phyloP scores from a whole-genome alignment of 2,888 invertebrate genomes.

The Lasioglossum morio region DNA sequence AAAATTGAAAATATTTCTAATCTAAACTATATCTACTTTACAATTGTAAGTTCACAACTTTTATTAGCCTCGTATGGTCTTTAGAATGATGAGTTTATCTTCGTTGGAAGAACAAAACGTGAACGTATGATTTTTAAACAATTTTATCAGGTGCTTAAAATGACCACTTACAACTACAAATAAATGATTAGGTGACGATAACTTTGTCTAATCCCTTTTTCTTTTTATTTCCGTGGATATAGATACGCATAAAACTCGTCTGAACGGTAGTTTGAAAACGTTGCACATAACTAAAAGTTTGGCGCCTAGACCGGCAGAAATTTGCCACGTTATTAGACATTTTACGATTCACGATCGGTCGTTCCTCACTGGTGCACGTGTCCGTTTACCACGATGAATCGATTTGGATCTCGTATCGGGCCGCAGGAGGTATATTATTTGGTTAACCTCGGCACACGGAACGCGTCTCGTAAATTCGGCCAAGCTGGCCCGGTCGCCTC shows the following conservation, averaged over 20 bases:
- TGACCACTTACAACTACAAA: too few relatives aligned
- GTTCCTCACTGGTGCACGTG: conserved; percentile 17
- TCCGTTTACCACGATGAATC: conserved; percentile 27
- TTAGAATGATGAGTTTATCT: too few relatives aligned
- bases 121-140: too few relatives aligned
- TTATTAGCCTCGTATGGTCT: too few relatives aligned
- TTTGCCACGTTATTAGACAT: conserved; percentile 25
- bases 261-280: background rate
- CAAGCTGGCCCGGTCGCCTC: conserved; percentile 21
- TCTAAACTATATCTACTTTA: too few relatives aligned
- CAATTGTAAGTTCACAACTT: too few relatives aligned
- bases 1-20: too few relatives aligned
- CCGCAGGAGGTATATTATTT: conserved; percentile 50
- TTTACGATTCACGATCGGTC: conserved; percentile 24
- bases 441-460: conserved; percentile 30
- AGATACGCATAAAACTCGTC: background rate
- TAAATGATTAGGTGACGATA: background rate
- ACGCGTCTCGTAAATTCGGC: conserved; percentile 50
- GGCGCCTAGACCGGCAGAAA: background rate
- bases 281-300: background rate
- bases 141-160: background rate
- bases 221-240: background rate
- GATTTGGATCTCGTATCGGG: conserved; percentile 25
- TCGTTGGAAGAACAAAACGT: too few relatives aligned
- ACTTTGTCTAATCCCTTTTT: background rate